phyloP scores from a whole-genome alignment of 2,888 invertebrate genomes.

The Megamerina dolium region DNA sequence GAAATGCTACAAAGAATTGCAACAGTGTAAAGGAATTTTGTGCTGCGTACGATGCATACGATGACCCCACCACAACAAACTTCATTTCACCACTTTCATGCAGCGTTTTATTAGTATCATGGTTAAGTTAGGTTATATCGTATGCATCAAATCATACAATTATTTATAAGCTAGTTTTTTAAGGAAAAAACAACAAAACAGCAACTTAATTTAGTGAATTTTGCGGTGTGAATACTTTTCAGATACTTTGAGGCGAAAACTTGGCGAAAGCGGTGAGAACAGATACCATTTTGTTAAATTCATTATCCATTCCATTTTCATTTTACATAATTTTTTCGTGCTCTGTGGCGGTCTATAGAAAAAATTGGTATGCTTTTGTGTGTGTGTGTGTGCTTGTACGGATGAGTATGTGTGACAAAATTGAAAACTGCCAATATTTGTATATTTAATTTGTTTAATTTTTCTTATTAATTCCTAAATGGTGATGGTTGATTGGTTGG shows the following conservation, averaged over 20 bases:
- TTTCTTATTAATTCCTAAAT: no score
- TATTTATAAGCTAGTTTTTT: constrained; percentile 51
- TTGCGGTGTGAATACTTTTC: constrained; percentile 48
- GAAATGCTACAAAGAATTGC: no score
- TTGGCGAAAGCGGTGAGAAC: constrained; percentile 48
- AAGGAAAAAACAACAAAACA: no score
- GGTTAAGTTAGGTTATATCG: constrained; percentile 50
- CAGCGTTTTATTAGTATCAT: constrained; percentile 36
- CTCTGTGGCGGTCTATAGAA: background rate
- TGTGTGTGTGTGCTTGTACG: no score
- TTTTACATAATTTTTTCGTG: background rate
- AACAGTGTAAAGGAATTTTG: no score
- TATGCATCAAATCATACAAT: constrained; percentile 51
- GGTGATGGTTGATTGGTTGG: no score
- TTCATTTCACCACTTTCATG: constrained; percentile 15
- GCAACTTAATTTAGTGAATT: constrained; percentile 49
- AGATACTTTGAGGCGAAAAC: constrained; percentile 45
- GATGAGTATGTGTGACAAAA: no score
- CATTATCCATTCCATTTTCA: background rate
- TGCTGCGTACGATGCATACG: no score
- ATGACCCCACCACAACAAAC: no score
- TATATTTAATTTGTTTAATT: no score
- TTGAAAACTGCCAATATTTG: no score
- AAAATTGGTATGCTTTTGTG: background rate
- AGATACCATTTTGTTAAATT: constrained; percentile 11